A percentile compares a stretch with the other conserved stretches of the same genome.
Conservation (phyloP, 1,140 invertebrate species). For the Ditylenchus dipsaci region DNA sequence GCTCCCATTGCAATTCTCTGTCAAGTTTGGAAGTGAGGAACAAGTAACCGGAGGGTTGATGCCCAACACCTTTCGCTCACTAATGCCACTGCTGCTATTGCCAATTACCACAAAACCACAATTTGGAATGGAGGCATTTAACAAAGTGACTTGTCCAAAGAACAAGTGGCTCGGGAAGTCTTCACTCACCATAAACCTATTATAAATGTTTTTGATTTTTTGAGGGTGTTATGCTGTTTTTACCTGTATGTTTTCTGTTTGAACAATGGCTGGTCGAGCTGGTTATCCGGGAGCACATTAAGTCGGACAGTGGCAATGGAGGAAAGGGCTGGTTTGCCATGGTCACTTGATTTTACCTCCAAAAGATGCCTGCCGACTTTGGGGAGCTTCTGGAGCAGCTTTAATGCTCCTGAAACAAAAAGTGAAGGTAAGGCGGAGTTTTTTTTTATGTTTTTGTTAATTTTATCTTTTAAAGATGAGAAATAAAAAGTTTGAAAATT, state of each 20-base stretch:
- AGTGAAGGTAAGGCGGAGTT: not conserved
- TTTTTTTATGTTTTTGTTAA: not conserved
- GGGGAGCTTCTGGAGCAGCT: constrained; percentile 4
- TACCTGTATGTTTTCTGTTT: not conserved
- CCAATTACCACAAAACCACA: not conserved
- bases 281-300: not conserved
- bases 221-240: not conserved
- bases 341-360: constrained; percentile 18
- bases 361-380: constrained; percentile 14
- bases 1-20: constrained; percentile 11
- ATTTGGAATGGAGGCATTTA: not conserved
- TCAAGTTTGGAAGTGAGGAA: constrained; percentile 11
- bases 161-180: not conserved
- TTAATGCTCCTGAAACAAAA: constrained; percentile 15
- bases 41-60: constrained; percentile 4
- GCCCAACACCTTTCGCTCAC: constrained; percentile 1
- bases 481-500: not conserved
- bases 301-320: not conserved
- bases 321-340: constrained; percentile 21
- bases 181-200: constrained; percentile 10
- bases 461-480: not conserved
- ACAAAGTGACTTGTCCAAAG: not conserved
- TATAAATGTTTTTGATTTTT: not conserved
- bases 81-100: not conserved
- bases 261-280: not conserved